Conservation (phyloP, 2,113 vertebrate species). For the Pelvicachromis taeniatus region DNA sequence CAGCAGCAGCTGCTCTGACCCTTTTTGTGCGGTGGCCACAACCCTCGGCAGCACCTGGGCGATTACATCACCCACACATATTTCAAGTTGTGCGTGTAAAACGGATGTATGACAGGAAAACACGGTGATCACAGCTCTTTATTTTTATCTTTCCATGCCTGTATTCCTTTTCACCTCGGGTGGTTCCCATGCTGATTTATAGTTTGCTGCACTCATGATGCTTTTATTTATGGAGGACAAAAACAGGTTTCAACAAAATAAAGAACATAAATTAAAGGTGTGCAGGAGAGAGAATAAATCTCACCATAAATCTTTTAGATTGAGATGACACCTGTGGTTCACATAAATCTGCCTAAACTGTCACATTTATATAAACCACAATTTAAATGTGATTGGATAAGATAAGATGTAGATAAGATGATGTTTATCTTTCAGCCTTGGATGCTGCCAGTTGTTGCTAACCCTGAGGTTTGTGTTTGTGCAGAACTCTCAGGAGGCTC, state of each 20-base stretch:
- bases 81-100: neutral
- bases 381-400: neutral
- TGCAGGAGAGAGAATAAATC: neutral
- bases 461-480: neutral
- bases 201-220: neutral
- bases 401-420: neutral
- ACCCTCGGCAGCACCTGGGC: neutral
- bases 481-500: constrained; percentile 76
- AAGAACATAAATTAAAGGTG: neutral
- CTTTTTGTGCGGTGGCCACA: neutral
- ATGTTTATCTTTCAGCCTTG: neutral
- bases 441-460: neutral
- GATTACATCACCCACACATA: neutral
- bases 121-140: neutral
- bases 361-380: neutral
- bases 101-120: neutral
- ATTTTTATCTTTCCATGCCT: neutral
- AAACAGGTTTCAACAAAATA: neutral
- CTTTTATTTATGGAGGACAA: neutral
- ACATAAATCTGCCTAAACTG: neutral
- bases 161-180: neutral
- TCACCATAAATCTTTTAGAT: neutral
- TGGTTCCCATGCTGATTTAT: neutral
- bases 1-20: neutral
- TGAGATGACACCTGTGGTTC: neutral